Evolutionary conservation across 2,113 vertebrate genomes (phyloP), one percentile per base, ranked within the genome.

Genomic region (Dryoscopus gambensis): DNA sequence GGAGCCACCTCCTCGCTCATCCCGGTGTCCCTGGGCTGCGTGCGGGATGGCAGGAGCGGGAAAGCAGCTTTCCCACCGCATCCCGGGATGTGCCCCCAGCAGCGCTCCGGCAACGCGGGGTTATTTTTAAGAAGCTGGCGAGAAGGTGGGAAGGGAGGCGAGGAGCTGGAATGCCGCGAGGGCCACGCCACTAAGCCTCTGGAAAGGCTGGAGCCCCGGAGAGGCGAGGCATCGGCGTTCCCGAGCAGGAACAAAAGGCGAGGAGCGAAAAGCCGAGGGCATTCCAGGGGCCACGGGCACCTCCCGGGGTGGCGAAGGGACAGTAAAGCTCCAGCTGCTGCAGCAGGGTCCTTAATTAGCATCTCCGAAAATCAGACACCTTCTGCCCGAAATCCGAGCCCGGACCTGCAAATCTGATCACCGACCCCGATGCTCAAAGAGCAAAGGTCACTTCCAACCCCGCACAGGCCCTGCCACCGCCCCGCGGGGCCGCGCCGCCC

Each of bases 361-460:
- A 96, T 86, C 93, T 50, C 18, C 60, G 75, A 87, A 93, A 94
- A 87, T 79, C 83, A 95, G 91, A 89, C 91, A 93, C 94, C 94
- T 94, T 52, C 90, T 42, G 70, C 30, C 93, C 56, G 94, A 95
- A 96, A 97, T 84, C 88, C 21, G 94, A 97, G 94, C 90, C 94
- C 2, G 3, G 93, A 85, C n/a, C 62, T 33, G 91, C 46, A 73
- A 89, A 80, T 42, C 84, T 2, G 53, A 84, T 37, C 76, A 0
- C 44, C 50, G 37, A 60, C 85, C 73, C 70, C 17, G 22, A 76
- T 24, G 68, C 63, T 63, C 93, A 63, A 95, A 95, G 89, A 88
- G 83, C 87, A 90, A 92, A 96, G 93, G 95, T 95, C 84, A 7
- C 37, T 0, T 5, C 56, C 5, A 77, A 7, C 9, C 84, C 70